Percentiles rank a stretch among this genome's conserved stretches.
These are phyloP conservation scores for Melanargia galathea DNA, from an alignment of 2,888 invertebrate species.

Conservation along the genomic window DNA sequence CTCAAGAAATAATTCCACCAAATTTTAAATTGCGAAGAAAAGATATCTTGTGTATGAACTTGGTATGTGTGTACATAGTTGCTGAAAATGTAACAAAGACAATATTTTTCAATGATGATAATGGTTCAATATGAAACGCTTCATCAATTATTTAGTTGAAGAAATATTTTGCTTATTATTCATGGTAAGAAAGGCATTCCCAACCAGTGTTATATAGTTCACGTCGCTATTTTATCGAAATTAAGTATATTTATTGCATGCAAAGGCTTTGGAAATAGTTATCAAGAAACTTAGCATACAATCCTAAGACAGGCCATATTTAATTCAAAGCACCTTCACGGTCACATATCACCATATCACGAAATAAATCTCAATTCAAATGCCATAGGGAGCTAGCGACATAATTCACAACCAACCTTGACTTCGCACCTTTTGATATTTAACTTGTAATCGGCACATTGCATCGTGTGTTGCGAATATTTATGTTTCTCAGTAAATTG, in stretches of 20 bases:
- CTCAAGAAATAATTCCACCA: too few relatives aligned
- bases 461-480: constrained; percentile 38
- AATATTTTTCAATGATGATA: too few relatives aligned
- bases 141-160: too few relatives aligned
- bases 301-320: background rate
- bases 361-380: constrained; percentile 55
- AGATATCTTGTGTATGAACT: too few relatives aligned
- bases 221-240: too few relatives aligned
- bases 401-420: constrained; percentile 49
- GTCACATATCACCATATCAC: constrained; percentile 62
- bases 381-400: constrained; percentile 48
- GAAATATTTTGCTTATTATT: too few relatives aligned
- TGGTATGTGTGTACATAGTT: too few relatives aligned
- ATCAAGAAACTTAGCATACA: background rate
- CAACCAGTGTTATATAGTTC: too few relatives aligned
- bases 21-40: too few relatives aligned
- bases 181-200: too few relatives aligned
- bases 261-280: background rate
- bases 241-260: background rate
- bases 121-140: too few relatives aligned
- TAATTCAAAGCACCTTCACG: constrained; percentile 40
- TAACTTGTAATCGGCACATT: constrained; percentile 41
- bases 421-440: constrained; percentile 60
- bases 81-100: too few relatives aligned
- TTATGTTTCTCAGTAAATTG: constrained; percentile 33